Evolutionary conservation across 2,888 invertebrate genomes (phyloP).

Genomic region (Allolobophora icterica): DNA sequence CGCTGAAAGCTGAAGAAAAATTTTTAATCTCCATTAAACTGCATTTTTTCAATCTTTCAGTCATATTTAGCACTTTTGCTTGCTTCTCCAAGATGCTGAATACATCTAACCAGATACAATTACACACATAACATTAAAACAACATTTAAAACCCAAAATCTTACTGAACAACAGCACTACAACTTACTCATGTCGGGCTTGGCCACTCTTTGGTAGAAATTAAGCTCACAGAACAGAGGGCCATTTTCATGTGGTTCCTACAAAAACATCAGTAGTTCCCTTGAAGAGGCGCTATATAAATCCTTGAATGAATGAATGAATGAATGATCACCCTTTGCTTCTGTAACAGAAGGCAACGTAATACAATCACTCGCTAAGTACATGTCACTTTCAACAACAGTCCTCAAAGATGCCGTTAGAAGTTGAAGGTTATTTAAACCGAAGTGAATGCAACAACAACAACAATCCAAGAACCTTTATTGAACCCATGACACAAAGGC

Average conservation of each 20-base stretch:
- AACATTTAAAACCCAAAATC: neutral
- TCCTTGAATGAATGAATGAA: too few species aligned
- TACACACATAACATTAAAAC: neutral
- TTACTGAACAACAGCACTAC: neutral
- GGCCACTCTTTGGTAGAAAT: conserved; percentile 88
- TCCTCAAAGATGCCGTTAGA: neutral
- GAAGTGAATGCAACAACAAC: too few species aligned
- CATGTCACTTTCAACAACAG: neutral
- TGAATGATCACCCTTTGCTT: neutral
- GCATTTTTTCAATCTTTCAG: neutral
- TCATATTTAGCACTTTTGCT: neutral
- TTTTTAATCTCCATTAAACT: neutral
- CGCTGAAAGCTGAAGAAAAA: neutral
- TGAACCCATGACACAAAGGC: neutral
- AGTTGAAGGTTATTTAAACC: neutral
- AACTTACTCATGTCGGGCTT: conserved; percentile 79
- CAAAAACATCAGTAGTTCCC: conserved; percentile 51
- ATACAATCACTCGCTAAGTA: neutral
- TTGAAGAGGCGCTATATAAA: too few species aligned
- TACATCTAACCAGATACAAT: neutral
- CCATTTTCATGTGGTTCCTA: conserved; percentile 93
- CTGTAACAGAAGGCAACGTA: neutral
- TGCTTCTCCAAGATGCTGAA: neutral
- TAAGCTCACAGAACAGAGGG: conserved; percentile 95
- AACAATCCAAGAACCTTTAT: neutral